Evolutionary conservation across 1,140 invertebrate species (phyloP), one percentile per base, ranked within the genome.

Genomic region (Musca domestica): DNA sequence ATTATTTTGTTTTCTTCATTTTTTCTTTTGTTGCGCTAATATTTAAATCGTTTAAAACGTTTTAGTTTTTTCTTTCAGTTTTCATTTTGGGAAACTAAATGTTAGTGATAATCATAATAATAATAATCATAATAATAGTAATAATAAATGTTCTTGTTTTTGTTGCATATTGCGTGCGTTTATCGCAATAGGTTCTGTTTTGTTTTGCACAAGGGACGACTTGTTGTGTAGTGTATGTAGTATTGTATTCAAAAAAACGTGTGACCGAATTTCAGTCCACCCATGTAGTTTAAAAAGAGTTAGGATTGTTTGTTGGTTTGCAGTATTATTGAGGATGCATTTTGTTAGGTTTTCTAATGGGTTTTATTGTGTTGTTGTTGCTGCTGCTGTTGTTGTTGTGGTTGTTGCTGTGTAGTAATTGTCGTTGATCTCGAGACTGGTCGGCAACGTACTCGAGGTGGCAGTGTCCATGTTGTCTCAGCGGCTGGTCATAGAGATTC

Each of bases 401-500:
- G 52, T 48, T 73, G 76, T 25, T 72, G 71, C 48, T 73, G 75
- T 66, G 73, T 72, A 58, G 71, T 73, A 69, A 73, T 69, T 71
- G 70, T 73, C 69, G 71, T 74, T 76, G 80, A 76, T 75, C 80
- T 76, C 73, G 80, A 81, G 70, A 82, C 80, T 65, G 80, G 80
- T 78, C 83, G 81, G 73, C 82, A 81, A 74, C 81, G 82, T 71
- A 83, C 77, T 74, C 84, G 83, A 77, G 81, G 81, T 68, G 86
- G 86, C 74, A 87, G 74, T 76, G 85, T 87, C 86, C 86, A 85
- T 74, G 83, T 83, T 74, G 85, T 81, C 71, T 82, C 84, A 83
- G 87, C 86, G 85, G 85, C 84, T 85, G 86, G 87, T 93, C 91
- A 95, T 87, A 95, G 91, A 84, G 93, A 92, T 82, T 95, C 93